Evolutionary conservation across 2,797 vertebrate genomes (phyloP).

Genomic region (Pterois miles): DNA sequence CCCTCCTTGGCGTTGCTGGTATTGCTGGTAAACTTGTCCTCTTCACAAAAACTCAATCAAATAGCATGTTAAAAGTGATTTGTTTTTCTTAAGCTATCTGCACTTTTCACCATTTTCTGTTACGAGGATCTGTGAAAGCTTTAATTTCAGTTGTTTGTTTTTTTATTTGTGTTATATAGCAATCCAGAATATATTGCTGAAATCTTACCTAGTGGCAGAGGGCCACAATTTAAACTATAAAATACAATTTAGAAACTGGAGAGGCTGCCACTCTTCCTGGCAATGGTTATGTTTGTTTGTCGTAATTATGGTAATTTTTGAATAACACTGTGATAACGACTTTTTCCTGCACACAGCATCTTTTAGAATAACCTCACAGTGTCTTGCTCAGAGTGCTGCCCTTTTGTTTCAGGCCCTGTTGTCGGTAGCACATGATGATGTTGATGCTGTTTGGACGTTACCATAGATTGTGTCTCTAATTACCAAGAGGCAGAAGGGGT

Average conservation of each 20-base stretch:
- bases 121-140: background rate
- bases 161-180: background rate
- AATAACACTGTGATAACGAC: background rate
- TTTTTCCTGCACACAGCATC: conserved; percentile 2
- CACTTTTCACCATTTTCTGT: background rate
- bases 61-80: background rate
- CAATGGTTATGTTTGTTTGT: conserved; percentile 39
- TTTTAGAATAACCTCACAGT: conserved; percentile 11
- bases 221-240: background rate
- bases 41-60: background rate
- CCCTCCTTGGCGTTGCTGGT: background rate
- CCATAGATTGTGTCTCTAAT: conserved; percentile 12
- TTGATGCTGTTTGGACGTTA: conserved; percentile 16
- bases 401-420: conserved; percentile 1
- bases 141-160: background rate
- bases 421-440: background rate
- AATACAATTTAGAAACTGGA: conserved; percentile 25
- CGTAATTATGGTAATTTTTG: conserved; percentile 46
- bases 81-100: background rate
- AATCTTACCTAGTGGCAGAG: background rate
- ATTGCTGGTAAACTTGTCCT: background rate
- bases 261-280: conserved; percentile 14
- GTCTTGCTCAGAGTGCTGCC: background rate
- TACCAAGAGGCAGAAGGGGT: conserved; percentile 1
- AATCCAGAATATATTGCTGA: background rate